These are phyloP conservation scores for Jacana jacana DNA, from an alignment of 2,113 vertebrate species.

Conservation along the genomic window DNA sequence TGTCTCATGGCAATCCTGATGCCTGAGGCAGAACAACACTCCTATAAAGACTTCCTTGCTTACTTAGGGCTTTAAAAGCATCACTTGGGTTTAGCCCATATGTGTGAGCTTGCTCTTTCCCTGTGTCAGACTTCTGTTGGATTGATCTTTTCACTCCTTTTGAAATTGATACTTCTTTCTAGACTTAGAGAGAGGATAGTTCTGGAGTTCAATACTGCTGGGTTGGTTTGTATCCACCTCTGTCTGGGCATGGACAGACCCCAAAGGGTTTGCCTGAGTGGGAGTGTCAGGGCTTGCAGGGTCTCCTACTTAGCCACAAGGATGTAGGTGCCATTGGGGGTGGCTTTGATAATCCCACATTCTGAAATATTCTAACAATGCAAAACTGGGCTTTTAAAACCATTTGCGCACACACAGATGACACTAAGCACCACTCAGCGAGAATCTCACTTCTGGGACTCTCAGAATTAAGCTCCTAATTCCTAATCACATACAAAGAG, in stretches of 20 bases:
- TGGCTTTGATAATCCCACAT: background rate
- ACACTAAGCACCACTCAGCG: background rate
- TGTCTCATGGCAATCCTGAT: background rate
- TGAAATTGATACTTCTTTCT: too few species aligned
- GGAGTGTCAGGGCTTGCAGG: background rate
- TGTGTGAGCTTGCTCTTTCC: background rate
- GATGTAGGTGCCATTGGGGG: too few species aligned
- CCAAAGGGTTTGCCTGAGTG: background rate
- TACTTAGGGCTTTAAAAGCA: background rate
- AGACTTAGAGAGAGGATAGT: background rate
- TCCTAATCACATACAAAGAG: background rate
- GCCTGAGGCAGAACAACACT: background rate
- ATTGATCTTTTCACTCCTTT: background rate
- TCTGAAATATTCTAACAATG: background rate
- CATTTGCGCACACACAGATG: background rate
- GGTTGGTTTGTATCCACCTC: background rate
- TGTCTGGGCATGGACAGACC: accelerated
- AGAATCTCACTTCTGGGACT: background rate
- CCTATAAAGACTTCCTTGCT: background rate
- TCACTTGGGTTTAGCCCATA: background rate
- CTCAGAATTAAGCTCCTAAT: background rate
- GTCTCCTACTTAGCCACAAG: background rate
- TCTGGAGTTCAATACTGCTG: background rate
- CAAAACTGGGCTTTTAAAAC: background rate
- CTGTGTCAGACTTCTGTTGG: background rate